phyloP scores from a whole-genome alignment of 2,797 vertebrate genomes.

The Buphagus erythrorhynchus region DNA sequence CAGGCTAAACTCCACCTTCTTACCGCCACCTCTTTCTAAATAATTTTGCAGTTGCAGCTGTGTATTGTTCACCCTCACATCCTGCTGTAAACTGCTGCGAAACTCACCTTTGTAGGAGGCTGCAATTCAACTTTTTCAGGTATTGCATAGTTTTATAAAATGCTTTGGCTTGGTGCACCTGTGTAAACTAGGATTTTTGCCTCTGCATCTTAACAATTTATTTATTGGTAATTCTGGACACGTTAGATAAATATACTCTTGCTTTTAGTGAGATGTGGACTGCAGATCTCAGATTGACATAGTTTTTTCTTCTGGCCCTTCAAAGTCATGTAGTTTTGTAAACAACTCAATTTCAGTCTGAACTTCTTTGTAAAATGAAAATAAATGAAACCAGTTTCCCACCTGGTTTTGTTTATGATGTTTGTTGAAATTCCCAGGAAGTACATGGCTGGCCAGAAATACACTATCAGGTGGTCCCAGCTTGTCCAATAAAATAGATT shows the following conservation, averaged over 20 bases:
- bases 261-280: conserved; percentile 20
- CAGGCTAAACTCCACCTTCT: neutral
- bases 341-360: conserved; percentile 34
- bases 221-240: conserved; percentile 49
- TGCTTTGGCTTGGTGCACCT: conserved; percentile 32
- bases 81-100: neutral
- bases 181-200: conserved; percentile 38
- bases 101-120: neutral
- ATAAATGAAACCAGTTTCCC: conserved; percentile 52
- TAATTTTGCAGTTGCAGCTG: neutral
- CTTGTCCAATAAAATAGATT: neutral
- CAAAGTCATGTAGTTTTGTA: conserved; percentile 45
- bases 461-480: neutral
- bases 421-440: conserved; percentile 33
- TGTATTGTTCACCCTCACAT: neutral
- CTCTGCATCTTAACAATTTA: conserved; percentile 47
- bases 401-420: conserved; percentile 55
- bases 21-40: neutral
- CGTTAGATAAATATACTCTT: conserved; percentile 19
- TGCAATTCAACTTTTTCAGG: conserved; percentile 15
- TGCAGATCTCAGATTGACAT: conserved; percentile 25
- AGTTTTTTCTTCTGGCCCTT: conserved; percentile 6
- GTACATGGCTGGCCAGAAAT: neutral
- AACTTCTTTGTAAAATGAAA: conserved; percentile 47
- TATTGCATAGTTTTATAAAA: neutral